Evolutionary conservation across 2,797 vertebrate species (phyloP).

Genomic region (Sebastes flavidus): DNA sequence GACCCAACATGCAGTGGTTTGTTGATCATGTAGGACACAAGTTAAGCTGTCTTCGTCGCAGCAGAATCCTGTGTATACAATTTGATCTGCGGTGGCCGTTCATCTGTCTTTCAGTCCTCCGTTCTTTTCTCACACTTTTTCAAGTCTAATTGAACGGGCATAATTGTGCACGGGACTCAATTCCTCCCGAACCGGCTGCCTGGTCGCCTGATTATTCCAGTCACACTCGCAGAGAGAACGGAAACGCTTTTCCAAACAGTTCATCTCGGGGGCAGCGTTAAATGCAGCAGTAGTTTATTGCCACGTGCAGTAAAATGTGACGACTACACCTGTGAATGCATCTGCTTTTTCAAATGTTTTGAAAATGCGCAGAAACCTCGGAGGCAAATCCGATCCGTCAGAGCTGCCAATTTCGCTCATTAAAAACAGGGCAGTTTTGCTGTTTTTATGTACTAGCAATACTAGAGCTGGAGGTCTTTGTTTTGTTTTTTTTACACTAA

Average conservation of each 20-base stretch:
- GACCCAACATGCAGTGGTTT: background rate
- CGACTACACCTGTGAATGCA: constrained; percentile 42
- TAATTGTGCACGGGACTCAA: constrained; percentile 36
- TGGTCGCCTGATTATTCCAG: constrained; percentile 30
- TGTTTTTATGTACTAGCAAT: background rate
- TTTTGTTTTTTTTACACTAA: background rate
- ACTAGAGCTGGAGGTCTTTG: background rate
- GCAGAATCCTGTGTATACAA: background rate
- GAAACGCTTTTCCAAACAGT: constrained; percentile 37
- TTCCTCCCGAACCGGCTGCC: constrained; percentile 31
- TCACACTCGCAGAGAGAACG: constrained; percentile 19
- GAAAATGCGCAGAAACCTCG: background rate
- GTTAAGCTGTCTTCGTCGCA: background rate
- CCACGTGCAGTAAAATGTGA: constrained; percentile 27
- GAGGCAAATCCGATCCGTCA: constrained; percentile 8
- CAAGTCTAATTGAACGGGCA: constrained; percentile 44
- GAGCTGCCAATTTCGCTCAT: constrained; percentile 36
- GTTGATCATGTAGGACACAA: background rate
- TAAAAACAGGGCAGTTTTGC: constrained; percentile 10
- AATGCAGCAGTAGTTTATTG: constrained; percentile 29
- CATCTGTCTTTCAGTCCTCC: constrained; percentile 7
- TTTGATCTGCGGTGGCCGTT: background rate
- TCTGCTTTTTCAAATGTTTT: constrained; percentile 12
- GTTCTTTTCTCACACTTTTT: constrained; percentile 12
- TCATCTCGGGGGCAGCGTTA: constrained; percentile 47